These are phyloP conservation scores for Elanoides forficatus DNA, from an alignment of 2,113 vertebrate species.

Conservation along the genomic window DNA sequence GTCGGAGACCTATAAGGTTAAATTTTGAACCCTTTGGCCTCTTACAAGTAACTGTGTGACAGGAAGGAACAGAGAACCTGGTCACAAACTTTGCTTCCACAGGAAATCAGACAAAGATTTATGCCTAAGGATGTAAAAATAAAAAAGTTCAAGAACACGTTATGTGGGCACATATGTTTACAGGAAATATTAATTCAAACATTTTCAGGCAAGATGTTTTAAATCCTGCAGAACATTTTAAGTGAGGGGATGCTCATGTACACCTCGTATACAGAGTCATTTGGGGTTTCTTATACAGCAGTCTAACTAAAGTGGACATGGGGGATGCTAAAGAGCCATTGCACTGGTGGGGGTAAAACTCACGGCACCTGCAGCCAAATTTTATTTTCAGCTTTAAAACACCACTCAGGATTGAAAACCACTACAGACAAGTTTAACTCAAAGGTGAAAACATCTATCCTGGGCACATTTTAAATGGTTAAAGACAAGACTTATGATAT, in stretches of 20 bases:
- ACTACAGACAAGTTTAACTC: not conserved
- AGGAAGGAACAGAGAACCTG: conserved; percentile 10
- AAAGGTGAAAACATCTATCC: not conserved
- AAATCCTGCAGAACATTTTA: not conserved
- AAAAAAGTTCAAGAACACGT: not conserved
- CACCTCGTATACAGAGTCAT: not conserved
- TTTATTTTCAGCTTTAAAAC: not conserved
- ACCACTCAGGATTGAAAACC: not conserved
- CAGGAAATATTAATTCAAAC: not conserved
- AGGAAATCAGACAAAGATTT: conserved; percentile 1
- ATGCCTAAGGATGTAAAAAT: not conserved
- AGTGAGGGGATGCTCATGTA: not conserved
- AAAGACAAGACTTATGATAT: not conserved
- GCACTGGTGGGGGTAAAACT: not conserved
- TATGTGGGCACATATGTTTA: not conserved
- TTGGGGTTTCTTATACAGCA: not conserved
- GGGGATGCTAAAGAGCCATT: not conserved
- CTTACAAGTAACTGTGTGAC: not conserved
- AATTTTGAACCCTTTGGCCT: not conserved
- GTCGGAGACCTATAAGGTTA: not conserved
- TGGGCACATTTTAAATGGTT: not conserved
- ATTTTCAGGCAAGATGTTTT: not conserved
- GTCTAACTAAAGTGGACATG: not conserved
- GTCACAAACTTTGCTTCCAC: not conserved
- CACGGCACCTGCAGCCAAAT: not conserved